Base-by-base conservation (phyloP, 1,140 invertebrate genomes). In the Drosophila arawakana region DNA sequence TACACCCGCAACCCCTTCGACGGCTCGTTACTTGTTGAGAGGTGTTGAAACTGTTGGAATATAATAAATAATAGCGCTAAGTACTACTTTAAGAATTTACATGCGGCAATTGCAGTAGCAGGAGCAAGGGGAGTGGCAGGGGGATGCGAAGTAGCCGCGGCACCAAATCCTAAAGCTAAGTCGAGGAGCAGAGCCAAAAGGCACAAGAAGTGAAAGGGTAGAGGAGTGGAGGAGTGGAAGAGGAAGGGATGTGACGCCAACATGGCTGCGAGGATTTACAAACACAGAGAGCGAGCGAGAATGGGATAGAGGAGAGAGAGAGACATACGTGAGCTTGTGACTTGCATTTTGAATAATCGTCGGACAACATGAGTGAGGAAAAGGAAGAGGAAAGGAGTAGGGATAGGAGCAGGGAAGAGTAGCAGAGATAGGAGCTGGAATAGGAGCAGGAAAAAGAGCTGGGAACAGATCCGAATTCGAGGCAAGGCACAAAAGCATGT, bases 71-170 rank as follows among this genome's bases (percentile, higher is more conserved):
- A 91, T 91, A 91, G 81, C 78, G 78, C 83, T 91, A 91, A 91
- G 83, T 91, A 91, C 88, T 91, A 91, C 89, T 91, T 91, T 91
- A 91, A 91, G 88, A 91, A 91, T 91, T 91, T 91, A 89, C 85
- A 88, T 88, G 84, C 83, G 80, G 83, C 83, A 88, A 89, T 88
- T 88, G 84, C 84, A 88, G 73, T 50, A 41, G 66, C 49, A 52
- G 44, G 47, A 37, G 55, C 49, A 59, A 54, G 39, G 21, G 52
- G 54, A 43, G 43, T 43, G 70, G 76, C 44, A 57, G 54, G 8
- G 70, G 74, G 43, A 74, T 60, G 61, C 58, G 35, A 74, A 73
- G 75, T 55, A 44, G 76, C 55, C 49, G 66, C 50, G 55, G 67
- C 55, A 69, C 72, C 76, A 46, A 83, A 83, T 76, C 74, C 80